These are phyloP conservation scores for Isaurus tuberculatus DNA, from an alignment of 92 coral and sea anemone genomes.

Conservation along the genomic window DNA sequence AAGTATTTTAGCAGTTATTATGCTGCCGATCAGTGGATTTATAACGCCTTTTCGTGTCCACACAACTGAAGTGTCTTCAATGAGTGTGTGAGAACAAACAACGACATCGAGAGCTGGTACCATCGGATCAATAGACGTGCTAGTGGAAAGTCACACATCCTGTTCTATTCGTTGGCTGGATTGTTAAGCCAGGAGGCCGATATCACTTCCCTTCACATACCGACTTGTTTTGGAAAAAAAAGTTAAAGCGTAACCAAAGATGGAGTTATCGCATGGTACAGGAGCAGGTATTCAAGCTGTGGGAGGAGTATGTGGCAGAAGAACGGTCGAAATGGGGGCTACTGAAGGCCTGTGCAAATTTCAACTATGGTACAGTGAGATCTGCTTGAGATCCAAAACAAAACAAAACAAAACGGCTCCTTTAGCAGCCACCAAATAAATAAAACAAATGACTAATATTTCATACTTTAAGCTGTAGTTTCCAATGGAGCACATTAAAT, in stretches of 20 bases:
- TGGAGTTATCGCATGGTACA: constrained; percentile 18
- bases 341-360: constrained; percentile 5
- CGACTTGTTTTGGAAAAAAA: constrained; percentile 48
- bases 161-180: constrained; percentile 44
- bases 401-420: constrained; percentile 57
- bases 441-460: constrained; percentile 16
- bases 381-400: not conserved
- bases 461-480: not conserved
- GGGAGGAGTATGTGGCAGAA: constrained; percentile 23
- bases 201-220: constrained; percentile 42
- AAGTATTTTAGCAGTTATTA: constrained; percentile 32
- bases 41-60: constrained; percentile 32
- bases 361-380: constrained; percentile 2
- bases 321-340: not conserved
- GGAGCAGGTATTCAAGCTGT: not conserved
- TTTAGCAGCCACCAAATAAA: constrained; percentile 76
- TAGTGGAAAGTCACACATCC: constrained; percentile 49
- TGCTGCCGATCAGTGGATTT: constrained; percentile 44
- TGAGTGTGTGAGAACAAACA: constrained; percentile 60
- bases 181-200: constrained; percentile 45
- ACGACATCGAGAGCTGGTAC: too few species aligned
- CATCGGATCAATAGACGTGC: constrained; percentile 51
- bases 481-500: not conserved
- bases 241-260: constrained; percentile 36
- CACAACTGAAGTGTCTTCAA: constrained; percentile 55